phyloP scores from a whole-genome alignment of 2,113 vertebrate genomes.

The Astatotilapia flaviijosephi region DNA sequence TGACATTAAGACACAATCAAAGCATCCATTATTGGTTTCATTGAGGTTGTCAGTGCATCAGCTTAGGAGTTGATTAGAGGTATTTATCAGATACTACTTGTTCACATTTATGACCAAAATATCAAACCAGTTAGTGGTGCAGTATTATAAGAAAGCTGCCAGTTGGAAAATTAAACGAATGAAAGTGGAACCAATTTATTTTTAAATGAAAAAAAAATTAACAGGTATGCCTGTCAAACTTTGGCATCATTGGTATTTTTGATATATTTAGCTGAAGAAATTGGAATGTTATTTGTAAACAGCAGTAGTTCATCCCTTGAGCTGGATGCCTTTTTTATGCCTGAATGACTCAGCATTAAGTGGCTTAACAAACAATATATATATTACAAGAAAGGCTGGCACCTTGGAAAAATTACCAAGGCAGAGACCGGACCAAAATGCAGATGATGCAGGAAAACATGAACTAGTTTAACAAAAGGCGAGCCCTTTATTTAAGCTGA shows the following conservation, averaged over 20 bases:
- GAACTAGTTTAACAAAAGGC: neutral
- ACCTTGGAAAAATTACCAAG: neutral
- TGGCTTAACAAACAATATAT: neutral
- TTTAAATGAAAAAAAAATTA: neutral
- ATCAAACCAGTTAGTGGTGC: neutral
- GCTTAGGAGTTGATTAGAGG: neutral
- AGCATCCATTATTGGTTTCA: neutral
- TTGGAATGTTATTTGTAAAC: fast-evolving
- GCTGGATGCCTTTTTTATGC: neutral
- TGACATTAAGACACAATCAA: neutral
- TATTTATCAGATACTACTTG: neutral
- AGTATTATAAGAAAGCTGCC: neutral
- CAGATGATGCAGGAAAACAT: neutral
- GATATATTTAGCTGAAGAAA: neutral
- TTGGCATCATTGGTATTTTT: neutral
- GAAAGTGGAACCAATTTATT: neutral
- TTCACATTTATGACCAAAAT: neutral
- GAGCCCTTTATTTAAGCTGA: neutral
- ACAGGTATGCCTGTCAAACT: neutral
- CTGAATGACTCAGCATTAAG: neutral
- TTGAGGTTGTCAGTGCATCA: neutral
- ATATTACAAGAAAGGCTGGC: neutral
- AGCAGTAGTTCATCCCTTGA: neutral
- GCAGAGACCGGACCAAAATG: neutral
- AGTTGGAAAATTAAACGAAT: neutral